These are phyloP conservation scores for Apteryx owenii DNA, from an alignment of 2,113 vertebrate genomes.

Conservation along the genomic window DNA sequence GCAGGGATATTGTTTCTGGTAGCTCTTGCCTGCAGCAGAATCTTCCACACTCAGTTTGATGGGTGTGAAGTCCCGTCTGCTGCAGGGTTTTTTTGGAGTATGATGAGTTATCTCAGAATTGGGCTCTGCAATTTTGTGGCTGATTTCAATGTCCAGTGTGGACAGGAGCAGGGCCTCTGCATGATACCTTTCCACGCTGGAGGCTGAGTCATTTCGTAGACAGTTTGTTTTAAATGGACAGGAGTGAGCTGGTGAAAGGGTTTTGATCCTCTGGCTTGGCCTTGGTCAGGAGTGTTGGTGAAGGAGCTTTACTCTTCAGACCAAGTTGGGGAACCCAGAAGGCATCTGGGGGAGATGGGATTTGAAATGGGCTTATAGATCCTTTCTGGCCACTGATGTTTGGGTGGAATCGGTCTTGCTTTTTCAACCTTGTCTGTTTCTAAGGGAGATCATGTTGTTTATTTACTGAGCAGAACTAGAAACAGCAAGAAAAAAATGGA, in stretches of 20 bases:
- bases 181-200: rapidly evolving
- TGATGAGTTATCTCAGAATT: background rate
- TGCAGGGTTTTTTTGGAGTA: background rate
- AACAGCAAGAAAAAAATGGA: background rate
- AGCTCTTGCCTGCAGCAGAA: background rate
- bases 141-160: rapidly evolving
- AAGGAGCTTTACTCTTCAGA: background rate
- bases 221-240: background rate
- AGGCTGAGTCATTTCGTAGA: background rate
- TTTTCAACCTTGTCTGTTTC: background rate
- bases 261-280: background rate
- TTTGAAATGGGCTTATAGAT: background rate
- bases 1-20: background rate
- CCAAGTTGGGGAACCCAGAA: background rate
- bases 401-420: background rate
- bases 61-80: background rate
- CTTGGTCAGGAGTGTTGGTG: background rate
- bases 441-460: background rate
- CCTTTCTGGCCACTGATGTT: background rate
- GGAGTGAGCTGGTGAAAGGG: background rate
- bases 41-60: background rate
- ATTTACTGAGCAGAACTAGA: background rate
- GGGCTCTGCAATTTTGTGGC: background rate
- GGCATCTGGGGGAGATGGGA: background rate
- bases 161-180: background rate